Evolutionary conservation across 2,797 vertebrate species (phyloP), one percentile per base, ranked within the genome.

Genomic region (Tapera naevia): DNA sequence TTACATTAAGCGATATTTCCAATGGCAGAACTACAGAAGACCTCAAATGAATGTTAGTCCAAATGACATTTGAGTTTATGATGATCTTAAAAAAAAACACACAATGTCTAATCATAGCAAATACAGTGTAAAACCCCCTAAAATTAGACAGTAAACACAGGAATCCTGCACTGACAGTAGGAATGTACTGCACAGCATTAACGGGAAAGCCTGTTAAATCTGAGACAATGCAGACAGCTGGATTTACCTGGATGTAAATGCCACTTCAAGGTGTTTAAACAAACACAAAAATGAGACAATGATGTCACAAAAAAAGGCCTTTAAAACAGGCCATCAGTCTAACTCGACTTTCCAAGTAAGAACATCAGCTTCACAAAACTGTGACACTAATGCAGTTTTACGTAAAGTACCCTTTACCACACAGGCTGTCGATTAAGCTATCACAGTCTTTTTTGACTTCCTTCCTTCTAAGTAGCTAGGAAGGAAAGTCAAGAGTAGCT

Each of bases 281-380:
- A 95, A 96, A 95, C 95, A 97, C 95, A 97, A 95, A 97, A 96
- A 94, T 88, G 89, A 92, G 82, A 88, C 85, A 92, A 93, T 45
- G 58, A 96, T 78, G 88, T 96, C 93, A 94, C 93, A 90, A 97
- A 97, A n/a, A 96, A 94, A 93, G 89, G 97, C 98, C 98, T 98
- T 96, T 98, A 98, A 98, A 98, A 98, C 98, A 98, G 98, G 97
- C 98, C 97, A 85, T 81, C 67, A 92, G 94, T 97, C 95, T 95
- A 98, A 98, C 85, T 97, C 98, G 97, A 98, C 86, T 98, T 97
- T 97, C 97, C 98, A 98, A 98, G 97, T 97, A 98, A 98, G 96
- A 97, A 96, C 97, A 97, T 97, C 97, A 98, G 97, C 95, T 96
- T 98, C 97, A 98, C 97, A 97, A 90, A 98, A 98, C 93, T 96